Conservation (phyloP, 2,888 invertebrate species). For the Eristalis arbustorum region DNA sequence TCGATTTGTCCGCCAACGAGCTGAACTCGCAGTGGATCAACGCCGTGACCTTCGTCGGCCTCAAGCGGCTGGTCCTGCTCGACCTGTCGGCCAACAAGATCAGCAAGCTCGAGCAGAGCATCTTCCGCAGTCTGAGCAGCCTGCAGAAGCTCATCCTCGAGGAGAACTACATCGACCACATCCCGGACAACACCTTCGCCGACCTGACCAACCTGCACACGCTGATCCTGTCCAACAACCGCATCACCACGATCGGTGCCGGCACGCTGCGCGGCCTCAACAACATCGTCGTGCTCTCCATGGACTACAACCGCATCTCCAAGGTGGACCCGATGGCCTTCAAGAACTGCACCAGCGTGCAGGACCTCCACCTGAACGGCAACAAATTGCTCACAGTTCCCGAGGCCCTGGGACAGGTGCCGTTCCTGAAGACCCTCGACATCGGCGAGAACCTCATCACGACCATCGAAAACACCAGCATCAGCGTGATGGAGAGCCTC, state of each 20-base stretch:
- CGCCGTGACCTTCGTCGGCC: conserved; percentile 90
- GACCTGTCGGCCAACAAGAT: conserved; percentile 93
- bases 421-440: conserved; percentile 91
- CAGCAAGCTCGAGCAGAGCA: conserved; percentile 89
- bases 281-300: conserved; percentile 89
- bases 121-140: conserved; percentile 91
- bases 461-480: conserved; percentile 89
- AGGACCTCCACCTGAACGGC: conserved; percentile 94
- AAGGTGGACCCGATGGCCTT: conserved; percentile 92
- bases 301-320: conserved; percentile 92
- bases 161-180: conserved; percentile 90
- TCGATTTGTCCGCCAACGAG: conserved; percentile 92
- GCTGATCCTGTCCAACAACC: conserved; percentile 91
- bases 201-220: conserved; percentile 95
- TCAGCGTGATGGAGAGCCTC: conserved; percentile 91
- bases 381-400: conserved; percentile 91
- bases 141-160: conserved; percentile 92
- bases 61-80: conserved; percentile 91
- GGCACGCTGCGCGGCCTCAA: conserved; percentile 92
- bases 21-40: conserved; percentile 93
- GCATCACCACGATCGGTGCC: conserved; percentile 90
- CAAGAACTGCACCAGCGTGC: conserved; percentile 92
- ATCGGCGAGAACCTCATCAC: conserved; percentile 94
- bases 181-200: conserved; percentile 92
- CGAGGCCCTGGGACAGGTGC: conserved; percentile 90